These are phyloP conservation scores for Lysandra bellargus DNA, from an alignment of 2,888 invertebrate genomes.

Conservation along the genomic window DNA sequence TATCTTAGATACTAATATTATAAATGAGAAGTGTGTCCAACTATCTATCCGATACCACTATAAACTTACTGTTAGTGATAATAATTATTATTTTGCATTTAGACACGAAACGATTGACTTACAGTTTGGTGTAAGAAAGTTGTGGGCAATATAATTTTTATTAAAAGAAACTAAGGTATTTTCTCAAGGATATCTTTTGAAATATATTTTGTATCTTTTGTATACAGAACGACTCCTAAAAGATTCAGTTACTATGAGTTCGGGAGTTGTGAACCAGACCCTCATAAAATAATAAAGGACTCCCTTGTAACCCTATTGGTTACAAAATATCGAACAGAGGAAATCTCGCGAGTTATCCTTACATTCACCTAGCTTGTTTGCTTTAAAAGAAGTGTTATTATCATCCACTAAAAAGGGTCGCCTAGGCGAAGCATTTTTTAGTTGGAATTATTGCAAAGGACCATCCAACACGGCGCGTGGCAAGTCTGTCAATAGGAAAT, in stretches of 20 bases:
- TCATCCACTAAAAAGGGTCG: not conserved
- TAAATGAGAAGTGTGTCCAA: no score
- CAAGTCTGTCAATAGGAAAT: no score
- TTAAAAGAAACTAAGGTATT: no score
- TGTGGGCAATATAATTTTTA: no score
- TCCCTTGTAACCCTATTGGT: not conserved
- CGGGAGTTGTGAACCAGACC: not conserved
- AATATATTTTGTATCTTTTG: not conserved
- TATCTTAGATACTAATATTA: no score
- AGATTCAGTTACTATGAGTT: not conserved
- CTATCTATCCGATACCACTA: no score
- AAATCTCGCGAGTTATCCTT: conserved; percentile 1
- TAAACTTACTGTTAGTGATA: no score
- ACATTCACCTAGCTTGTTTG: not conserved
- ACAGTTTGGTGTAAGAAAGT: no score
- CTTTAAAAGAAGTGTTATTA: not conserved
- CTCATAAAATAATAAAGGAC: conserved; percentile 16
- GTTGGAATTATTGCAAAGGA: no score
- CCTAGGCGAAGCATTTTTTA: not conserved
- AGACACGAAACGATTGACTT: no score
- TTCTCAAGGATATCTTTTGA: not conserved
- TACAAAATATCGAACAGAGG: not conserved
- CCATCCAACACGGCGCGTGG: no score
- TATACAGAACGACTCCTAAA: not conserved
- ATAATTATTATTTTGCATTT: no score